Evolutionary conservation across 2,113 vertebrate genomes (phyloP).

Genomic region (Myrmophylax atrothorax): DNA sequence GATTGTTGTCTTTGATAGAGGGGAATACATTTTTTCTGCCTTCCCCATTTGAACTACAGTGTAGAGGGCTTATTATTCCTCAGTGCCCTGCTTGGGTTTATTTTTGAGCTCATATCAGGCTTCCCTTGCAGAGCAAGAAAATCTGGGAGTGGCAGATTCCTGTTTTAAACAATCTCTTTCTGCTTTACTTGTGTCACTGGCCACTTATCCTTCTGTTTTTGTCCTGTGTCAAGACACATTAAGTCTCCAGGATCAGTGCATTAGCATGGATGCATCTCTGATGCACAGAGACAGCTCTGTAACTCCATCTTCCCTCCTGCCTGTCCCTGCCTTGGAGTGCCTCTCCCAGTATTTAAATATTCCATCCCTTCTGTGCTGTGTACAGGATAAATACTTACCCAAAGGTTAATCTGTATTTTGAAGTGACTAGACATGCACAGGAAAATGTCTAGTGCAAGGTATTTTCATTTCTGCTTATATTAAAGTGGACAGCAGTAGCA

Average conservation of each 20-base stretch:
- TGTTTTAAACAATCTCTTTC: neutral
- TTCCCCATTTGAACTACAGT: neutral
- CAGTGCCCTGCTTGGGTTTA: neutral
- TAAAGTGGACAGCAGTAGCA: neutral
- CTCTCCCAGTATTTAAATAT: neutral
- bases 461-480: neutral
- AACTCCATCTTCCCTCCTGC: neutral
- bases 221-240: neutral
- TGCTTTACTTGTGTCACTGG: neutral
- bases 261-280: neutral
- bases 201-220: neutral
- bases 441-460: neutral
- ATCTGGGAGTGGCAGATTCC: neutral
- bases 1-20: neutral
- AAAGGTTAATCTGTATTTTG: neutral
- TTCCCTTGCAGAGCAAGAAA: neutral
- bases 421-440: neutral
- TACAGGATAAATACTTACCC: neutral
- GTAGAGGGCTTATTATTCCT: neutral
- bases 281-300: neutral
- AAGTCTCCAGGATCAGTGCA: neutral
- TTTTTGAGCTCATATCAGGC: neutral
- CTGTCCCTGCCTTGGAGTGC: neutral
- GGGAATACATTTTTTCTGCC: neutral
- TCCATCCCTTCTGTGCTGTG: neutral